Conservation (phyloP, 2,113 vertebrate genomes). For the Phrynosoma platyrhinos region DNA sequence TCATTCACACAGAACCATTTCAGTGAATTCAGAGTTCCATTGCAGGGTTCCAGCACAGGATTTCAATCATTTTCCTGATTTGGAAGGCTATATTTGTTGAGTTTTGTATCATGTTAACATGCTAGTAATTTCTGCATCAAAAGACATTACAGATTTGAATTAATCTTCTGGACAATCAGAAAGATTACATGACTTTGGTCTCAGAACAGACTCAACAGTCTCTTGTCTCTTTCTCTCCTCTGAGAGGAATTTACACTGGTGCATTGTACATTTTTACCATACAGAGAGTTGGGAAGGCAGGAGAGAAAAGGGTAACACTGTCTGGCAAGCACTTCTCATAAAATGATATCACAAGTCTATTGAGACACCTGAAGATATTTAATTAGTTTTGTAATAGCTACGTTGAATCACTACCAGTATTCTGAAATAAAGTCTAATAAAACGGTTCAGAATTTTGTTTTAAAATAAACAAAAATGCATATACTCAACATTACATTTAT, state of each 20-base stretch:
- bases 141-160: not conserved
- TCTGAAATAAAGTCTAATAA: constrained; percentile 4
- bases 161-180: constrained; percentile 3
- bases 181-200: not conserved
- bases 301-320: not conserved
- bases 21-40: not conserved
- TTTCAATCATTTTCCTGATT: not conserved
- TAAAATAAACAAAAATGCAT: not conserved
- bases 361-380: constrained; percentile 14
- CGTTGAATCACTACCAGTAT: not conserved
- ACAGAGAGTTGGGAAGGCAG: not conserved
- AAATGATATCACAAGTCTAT: constrained; percentile 16
- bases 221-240: not conserved
- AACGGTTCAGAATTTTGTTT: not conserved
- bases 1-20: not conserved
- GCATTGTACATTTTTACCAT: constrained; percentile 6
- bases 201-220: not conserved
- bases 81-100: not conserved
- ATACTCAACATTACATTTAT: not conserved
- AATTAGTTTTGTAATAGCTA: constrained; percentile 5
- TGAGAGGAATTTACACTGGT: not conserved
- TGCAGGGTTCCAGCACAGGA: too few species aligned
- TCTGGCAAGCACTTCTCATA: not conserved
- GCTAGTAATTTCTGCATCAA: constrained; percentile 16
- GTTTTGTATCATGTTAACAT: not conserved